Base-by-base conservation (phyloP, 2,797 vertebrate species). In the Pseudomugil tenellus region DNA sequence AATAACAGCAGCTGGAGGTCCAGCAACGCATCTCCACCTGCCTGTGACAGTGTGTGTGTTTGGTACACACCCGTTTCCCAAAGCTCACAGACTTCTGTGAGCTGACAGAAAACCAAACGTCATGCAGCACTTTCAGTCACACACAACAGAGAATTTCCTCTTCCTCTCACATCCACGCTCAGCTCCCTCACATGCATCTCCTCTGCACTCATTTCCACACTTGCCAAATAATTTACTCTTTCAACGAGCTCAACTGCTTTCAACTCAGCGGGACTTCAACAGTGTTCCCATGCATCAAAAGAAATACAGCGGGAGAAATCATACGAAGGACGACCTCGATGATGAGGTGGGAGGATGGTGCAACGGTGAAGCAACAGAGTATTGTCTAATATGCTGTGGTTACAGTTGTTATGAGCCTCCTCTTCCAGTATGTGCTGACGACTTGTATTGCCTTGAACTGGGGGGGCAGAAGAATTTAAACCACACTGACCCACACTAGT, bases 181-280 rank as follows among this genome's bases (percentile, higher is more conserved):
- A 49, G n/a, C 46, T 60, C 58, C 66, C 32, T 58, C 65, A 60
- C 46, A 61, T 12, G 28, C 41, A 68, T 64, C 23, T 61, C 60
- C 57, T 55, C 25, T 60, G 56, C 68, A 76, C 55, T 29, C 39
- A 41, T 72, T 63, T 78, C 37, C 68, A 74, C 67, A 63, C 39
- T 58, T 72, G 75, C 64, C 62, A 86, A 75, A 86, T 74, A 56
- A 75, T 79, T 81, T 83, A 74, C 74, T 72, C 70, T 87, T 76
- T 74, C 63, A 21, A 83, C 72, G 70, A 70, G 70, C 66, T 73
- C 63, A 51, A 59, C 57, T 26, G 46, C 81, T 85, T 88, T 87
- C 46, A 82, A 82, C 87, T 76, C 79, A 67, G 77, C 74, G 35
- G 75, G 81, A 73, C 66, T 69, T 75, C 63, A 28, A 37, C 43